Conservation (phyloP, 2,113 vertebrate genomes). For the Calyptomena viridis region DNA sequence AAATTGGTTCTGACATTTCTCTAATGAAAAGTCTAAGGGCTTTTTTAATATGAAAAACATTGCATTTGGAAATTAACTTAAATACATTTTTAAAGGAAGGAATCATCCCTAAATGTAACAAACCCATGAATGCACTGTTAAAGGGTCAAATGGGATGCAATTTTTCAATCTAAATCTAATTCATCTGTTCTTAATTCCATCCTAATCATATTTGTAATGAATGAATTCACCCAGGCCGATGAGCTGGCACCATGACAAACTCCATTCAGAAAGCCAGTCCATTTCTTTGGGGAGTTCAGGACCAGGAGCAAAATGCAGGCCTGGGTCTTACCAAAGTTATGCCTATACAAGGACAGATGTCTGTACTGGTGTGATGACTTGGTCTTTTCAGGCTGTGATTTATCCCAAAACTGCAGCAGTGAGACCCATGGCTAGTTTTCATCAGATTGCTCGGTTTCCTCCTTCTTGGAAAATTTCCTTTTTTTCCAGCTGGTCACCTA, state of each 20-base stretch:
- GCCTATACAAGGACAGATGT: not conserved
- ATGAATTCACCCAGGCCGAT: not conserved
- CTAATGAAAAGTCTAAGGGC: not conserved
- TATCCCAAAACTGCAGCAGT: not conserved
- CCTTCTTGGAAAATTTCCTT: not conserved
- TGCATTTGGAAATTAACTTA: not conserved
- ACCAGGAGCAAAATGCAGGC: not conserved
- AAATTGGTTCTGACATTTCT: not conserved
- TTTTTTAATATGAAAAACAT: not conserved
- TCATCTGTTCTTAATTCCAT: not conserved
- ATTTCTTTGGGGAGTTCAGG: not conserved
- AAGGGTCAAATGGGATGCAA: not conserved
- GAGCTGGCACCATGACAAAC: not conserved
- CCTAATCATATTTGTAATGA: not conserved
- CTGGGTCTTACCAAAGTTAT: not conserved
- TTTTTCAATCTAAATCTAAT: not conserved
- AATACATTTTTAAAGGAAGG: not conserved
- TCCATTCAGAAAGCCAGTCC: not conserved
- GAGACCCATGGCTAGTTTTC: not conserved
- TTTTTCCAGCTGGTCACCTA: rapidly evolving
- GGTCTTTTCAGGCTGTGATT: not conserved
- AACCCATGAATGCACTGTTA: not conserved
- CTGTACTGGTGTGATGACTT: too few relatives aligned
- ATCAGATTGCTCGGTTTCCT: not conserved
- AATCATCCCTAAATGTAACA: not conserved